Conservation (phyloP, 2,888 invertebrate genomes). For the Scrobipalpa atriplicella region DNA sequence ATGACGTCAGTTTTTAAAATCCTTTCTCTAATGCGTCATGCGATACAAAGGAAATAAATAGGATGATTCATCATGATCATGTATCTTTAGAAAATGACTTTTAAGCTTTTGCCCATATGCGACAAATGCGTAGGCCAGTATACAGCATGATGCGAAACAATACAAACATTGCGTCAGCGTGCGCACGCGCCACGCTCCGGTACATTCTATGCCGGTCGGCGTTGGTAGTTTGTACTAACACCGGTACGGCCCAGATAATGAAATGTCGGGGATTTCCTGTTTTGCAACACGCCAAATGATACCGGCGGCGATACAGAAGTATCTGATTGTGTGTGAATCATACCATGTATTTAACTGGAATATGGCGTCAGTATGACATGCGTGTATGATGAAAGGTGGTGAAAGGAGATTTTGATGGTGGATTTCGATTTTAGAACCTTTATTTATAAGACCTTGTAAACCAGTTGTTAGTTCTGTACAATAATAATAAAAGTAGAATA, state of each 20-base stretch:
- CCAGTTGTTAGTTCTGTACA: too few relatives aligned
- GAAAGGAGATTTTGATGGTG: too few relatives aligned
- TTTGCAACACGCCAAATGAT: constrained; percentile 28
- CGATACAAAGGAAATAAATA: not conserved
- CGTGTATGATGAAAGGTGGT: too few relatives aligned
- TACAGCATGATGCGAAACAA: constrained; percentile 24
- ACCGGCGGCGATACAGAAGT: not conserved
- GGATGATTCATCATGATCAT: not conserved
- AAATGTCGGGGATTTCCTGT: constrained; percentile 29
- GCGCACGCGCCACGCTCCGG: constrained; percentile 24
- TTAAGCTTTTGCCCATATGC: not conserved
- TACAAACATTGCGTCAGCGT: constrained; percentile 34
- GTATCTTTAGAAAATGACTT: not conserved
- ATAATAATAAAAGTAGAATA: too few relatives aligned
- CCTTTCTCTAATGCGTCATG: not conserved
- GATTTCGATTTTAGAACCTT: too few relatives aligned
- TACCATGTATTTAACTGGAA: not conserved
- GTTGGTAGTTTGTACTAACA: constrained; percentile 3
- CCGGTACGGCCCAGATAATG: constrained; percentile 26
- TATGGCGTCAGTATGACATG: too few relatives aligned
- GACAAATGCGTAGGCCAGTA: not conserved
- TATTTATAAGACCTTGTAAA: too few relatives aligned
- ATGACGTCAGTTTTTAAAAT: not conserved
- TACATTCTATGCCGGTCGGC: not conserved
- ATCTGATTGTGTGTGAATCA: constrained; percentile 3